A percentile compares a stretch with the other conserved stretches of the same genome.
Evolutionary conservation across 2,113 vertebrate species (phyloP).

Genomic region (Calidris pugnax): DNA sequence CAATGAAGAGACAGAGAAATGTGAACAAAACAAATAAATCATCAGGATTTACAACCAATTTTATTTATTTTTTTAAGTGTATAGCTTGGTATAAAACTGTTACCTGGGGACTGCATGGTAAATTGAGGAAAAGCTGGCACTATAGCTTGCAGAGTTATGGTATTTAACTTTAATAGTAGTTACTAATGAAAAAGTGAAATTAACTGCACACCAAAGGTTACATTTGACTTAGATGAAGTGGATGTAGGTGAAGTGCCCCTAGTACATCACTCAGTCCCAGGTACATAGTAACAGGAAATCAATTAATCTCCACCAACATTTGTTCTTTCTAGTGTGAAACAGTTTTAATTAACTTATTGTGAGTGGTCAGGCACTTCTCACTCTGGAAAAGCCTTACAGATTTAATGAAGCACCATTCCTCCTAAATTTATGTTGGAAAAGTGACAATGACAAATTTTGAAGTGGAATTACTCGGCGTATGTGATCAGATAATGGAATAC

Average conservation of each 20-base stretch:
- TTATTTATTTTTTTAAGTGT: neutral
- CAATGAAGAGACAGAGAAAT: neutral
- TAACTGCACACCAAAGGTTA: neutral
- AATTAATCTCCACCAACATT: conserved; percentile 44
- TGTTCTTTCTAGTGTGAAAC: conserved; percentile 15
- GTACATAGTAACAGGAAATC: conserved; percentile 23
- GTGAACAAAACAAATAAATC: neutral
- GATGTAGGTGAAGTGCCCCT: neutral
- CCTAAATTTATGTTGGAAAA: neutral
- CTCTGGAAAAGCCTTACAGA: neutral
- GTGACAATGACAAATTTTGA: neutral
- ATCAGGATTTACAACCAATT: neutral
- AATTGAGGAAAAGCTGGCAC: neutral
- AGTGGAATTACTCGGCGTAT: neutral
- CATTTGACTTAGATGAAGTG: conserved; percentile 43
- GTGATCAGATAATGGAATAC: neutral
- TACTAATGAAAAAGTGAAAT: conserved; percentile 2
- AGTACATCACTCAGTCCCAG: neutral
- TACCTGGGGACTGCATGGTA: neutral
- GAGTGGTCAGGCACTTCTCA: neutral
- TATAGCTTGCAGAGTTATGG: neutral
- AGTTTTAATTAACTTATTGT: conserved; percentile 24
- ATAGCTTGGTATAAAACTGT: neutral
- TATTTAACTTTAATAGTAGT: neutral
- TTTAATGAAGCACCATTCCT: neutral